Percentiles rank a stretch among this genome's conserved stretches.
Evolutionary conservation across 2,797 vertebrate species (phyloP).

Genomic region (Ciconia nigra): DNA sequence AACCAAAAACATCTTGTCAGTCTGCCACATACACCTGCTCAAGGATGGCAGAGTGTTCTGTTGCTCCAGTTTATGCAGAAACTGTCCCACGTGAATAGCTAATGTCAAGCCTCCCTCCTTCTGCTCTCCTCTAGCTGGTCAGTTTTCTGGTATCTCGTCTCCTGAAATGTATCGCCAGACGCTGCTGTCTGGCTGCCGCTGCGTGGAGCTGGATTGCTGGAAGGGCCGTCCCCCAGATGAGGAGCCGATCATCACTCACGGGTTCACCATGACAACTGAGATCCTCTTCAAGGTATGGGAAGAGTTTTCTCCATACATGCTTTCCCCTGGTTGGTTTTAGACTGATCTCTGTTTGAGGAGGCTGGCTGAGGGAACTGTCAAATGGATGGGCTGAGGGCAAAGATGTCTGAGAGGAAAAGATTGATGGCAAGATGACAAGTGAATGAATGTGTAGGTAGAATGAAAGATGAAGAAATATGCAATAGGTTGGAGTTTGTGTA

Average conservation of each 20-base stretch:
- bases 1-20: background rate
- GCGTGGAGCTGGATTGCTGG: constrained; percentile 98
- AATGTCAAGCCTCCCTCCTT: background rate
- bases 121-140: constrained; percentile 81
- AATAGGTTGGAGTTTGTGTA: background rate
- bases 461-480: background rate
- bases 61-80: background rate
- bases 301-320: background rate
- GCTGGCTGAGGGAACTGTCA: background rate
- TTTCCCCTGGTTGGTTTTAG: background rate
- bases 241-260: constrained; percentile 96
- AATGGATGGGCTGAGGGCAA: background rate
- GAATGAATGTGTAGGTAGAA: background rate
- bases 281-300: constrained; percentile 91
- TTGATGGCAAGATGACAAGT: background rate
- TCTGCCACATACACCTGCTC: background rate
- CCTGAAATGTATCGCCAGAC: constrained; percentile 98
- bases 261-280: constrained; percentile 99
- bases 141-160: constrained; percentile 94
- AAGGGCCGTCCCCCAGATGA: constrained; percentile 95
- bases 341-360: background rate
- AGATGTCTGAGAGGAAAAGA: background rate
- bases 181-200: constrained; percentile 92
- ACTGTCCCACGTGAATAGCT: background rate
- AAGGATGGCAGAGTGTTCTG: background rate